Base-by-base conservation (phyloP, 2,113 vertebrate species). In the Neopipo cinnamomea region DNA sequence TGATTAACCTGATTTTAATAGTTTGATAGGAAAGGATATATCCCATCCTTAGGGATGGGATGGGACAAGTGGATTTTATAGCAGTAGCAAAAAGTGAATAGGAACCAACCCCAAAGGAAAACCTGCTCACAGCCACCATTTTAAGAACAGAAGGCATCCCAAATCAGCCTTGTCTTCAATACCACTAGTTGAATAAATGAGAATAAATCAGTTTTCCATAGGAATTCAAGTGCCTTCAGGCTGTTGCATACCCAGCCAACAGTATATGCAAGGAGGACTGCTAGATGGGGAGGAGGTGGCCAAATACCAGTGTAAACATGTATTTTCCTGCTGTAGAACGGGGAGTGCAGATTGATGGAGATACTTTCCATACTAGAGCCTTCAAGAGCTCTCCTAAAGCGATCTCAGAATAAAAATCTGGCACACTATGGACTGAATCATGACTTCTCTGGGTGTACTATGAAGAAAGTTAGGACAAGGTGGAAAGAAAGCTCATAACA, bases 221-320 rank as follows among this genome's bases (percentile, higher is more conserved):
- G 31, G 25, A 50, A 58, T 42, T 70, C 5, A 31, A 41, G 22
- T 33, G 4, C 8, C 33, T 37, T 6, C 14, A n/a, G 11, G 5
- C 27, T 85, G 12, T 35, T 66, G 9, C 24, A n/a, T 8, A 4
- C 3, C 50, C 42, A 74, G 20, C 5, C 65, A 42, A 20, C 10
- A 25, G 21, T 14, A 2, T 9, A 2, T 18, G 31, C 12, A 42
- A 37, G 12, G 8, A 41, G 10, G 5, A 21, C 23, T 55, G 3
- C 3, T 35, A 14, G 0, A 0, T 37, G 25, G 49, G 39, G 52
- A 74, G 10, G 3, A 88, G 18, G 35, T 28, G 49, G 6, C 6
- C 56, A 85, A 81, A 77, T 11, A 61, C 5, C 39, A 12, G 6
- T 22, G 19, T 23, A 28, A 65, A 74, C 2, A 18, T 2, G 2